These are phyloP conservation scores for Verasper variegatus DNA, from an alignment of 2,113 vertebrate species.

Conservation along the genomic window DNA sequence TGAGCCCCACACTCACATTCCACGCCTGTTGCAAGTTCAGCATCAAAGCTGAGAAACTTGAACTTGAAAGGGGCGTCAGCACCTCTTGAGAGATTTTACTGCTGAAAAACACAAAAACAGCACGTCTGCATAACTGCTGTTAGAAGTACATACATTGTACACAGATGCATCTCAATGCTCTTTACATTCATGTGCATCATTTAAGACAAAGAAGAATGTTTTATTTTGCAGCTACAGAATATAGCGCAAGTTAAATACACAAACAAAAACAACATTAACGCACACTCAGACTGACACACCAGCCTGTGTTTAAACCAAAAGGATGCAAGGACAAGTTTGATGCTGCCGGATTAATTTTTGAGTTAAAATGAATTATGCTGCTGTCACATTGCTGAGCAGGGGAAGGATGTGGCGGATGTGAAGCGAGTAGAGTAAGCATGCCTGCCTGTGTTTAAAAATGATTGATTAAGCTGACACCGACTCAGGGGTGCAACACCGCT, in stretches of 20 bases:
- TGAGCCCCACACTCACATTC: constrained; percentile 62
- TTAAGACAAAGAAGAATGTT: neutral
- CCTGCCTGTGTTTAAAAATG: constrained; percentile 87
- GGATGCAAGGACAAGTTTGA: constrained; percentile 82
- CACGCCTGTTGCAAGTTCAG: constrained; percentile 59
- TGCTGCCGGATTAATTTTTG: constrained; percentile 77
- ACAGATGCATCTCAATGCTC: neutral
- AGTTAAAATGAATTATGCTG: constrained; percentile 85
- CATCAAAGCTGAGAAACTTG: constrained; percentile 31
- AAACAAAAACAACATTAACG: constrained; percentile 8
- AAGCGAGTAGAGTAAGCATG: constrained; percentile 76
- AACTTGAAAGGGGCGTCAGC: neutral
- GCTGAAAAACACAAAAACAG: neutral
- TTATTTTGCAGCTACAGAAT: neutral
- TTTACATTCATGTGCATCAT: neutral
- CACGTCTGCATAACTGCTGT: neutral
- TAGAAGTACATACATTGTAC: neutral
- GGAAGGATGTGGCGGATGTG: constrained; percentile 77
- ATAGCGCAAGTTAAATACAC: neutral
- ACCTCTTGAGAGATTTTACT: neutral
- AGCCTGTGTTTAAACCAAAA: constrained; percentile 64
- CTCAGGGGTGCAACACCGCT: constrained; percentile 80
- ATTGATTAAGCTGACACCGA: constrained; percentile 88
- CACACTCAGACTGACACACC: constrained; percentile 24
- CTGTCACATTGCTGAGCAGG: constrained; percentile 79